phyloP scores from a whole-genome alignment of 2,113 vertebrate species.

The Nerophis ophidion region DNA sequence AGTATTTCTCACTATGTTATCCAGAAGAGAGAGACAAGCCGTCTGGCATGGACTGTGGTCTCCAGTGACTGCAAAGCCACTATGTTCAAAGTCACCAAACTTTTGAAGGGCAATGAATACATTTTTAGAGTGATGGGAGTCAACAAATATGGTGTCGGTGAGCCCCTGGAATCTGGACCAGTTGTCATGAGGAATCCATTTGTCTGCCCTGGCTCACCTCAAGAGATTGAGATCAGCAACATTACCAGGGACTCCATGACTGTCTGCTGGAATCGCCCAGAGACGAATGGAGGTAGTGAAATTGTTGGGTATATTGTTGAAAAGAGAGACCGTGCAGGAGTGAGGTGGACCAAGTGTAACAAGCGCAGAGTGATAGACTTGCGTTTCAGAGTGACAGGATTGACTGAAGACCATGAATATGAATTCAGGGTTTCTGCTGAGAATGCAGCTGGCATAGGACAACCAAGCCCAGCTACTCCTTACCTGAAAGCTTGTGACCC shows the following conservation, averaged over 20 bases:
- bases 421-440: slow-evolving; percentile 96
- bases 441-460: slow-evolving; percentile 90
- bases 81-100: slow-evolving; percentile 92
- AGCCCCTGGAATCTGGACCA: slow-evolving; percentile 88
- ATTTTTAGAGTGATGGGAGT: slow-evolving; percentile 95
- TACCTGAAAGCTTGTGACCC: slow-evolving; percentile 94
- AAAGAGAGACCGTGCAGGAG: slow-evolving; percentile 91
- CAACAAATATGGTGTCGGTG: slow-evolving; percentile 92
- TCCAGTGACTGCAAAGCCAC: slow-evolving; percentile 85
- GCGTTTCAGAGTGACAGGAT: slow-evolving; percentile 88
- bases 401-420: slow-evolving; percentile 96
- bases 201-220: slow-evolving; percentile 84
- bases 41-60: slow-evolving; percentile 93
- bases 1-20: slow-evolving; percentile 91
- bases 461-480: slow-evolving; percentile 79
- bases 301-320: slow-evolving; percentile 91
- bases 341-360: slow-evolving; percentile 97
- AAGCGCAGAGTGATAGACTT: slow-evolving; percentile 93
- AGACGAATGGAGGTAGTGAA: slow-evolving; percentile 89
- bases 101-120: slow-evolving; percentile 95
- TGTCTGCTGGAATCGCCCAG: slow-evolving; percentile 90
- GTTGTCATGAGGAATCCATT: slow-evolving; percentile 95
- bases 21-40: slow-evolving; percentile 97
- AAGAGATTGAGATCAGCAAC: slow-evolving; percentile 86
- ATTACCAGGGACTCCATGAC: slow-evolving; percentile 97